These are phyloP conservation scores for Tachina fera DNA, from an alignment of 2,888 invertebrate genomes.

Conservation along the genomic window DNA sequence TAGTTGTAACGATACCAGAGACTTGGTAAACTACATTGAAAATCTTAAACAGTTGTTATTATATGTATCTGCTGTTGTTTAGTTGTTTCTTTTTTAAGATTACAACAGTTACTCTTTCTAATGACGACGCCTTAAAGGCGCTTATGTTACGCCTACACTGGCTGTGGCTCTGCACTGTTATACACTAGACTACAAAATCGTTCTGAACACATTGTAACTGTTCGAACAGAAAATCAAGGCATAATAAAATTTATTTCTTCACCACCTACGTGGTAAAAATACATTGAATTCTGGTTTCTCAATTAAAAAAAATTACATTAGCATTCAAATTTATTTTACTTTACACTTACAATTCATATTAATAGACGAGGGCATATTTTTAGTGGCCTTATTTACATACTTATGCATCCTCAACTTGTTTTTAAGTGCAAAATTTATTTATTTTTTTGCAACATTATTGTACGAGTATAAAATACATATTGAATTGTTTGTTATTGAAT, in stretches of 20 bases:
- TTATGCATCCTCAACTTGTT: no score
- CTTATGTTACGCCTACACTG: constrained; percentile 72
- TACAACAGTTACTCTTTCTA: constrained; percentile 57
- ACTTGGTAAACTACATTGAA: constrained; percentile 49
- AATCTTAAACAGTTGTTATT: constrained; percentile 46
- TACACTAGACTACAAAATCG: constrained; percentile 19
- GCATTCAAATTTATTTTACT: constrained; percentile 32
- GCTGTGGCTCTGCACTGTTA: constrained; percentile 23
- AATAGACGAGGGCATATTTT: background rate
- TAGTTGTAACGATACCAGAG: constrained; percentile 18
- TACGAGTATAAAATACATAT: no score
- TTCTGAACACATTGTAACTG: constrained; percentile 30
- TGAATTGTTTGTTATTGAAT: no score
- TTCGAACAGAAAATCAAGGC: background rate
- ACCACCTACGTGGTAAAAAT: constrained; percentile 25
- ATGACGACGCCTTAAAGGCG: constrained; percentile 73
- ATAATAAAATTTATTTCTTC: background rate
- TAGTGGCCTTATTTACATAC: background rate
- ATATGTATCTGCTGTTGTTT: background rate
- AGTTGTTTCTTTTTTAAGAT: constrained; percentile 42
- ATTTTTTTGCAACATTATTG: constrained; percentile 35
- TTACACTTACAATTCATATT: constrained; percentile 7
- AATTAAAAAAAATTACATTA: constrained; percentile 13
- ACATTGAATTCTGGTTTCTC: constrained; percentile 41
- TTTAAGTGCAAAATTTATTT: constrained; percentile 26